Evolutionary conservation across 1,140 invertebrate species (phyloP).

Genomic region (Aphelenchoides avenae): DNA sequence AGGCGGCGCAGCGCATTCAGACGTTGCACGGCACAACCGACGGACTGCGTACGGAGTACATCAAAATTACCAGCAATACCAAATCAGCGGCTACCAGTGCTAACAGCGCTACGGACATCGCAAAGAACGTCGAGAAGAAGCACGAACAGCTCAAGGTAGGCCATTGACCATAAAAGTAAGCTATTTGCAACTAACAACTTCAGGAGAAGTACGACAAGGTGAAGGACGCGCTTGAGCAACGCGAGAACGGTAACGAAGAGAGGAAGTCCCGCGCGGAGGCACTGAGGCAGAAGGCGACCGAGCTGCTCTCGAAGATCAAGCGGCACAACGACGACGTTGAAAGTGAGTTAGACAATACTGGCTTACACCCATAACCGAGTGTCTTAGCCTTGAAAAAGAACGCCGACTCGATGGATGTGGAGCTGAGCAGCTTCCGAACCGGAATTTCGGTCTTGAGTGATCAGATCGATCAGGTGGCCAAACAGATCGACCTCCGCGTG

Average conservation of each 20-base stretch:
- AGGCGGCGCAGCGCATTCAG: constrained; percentile 24
- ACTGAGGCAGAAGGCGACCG: constrained; percentile 37
- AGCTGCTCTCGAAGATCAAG: constrained; percentile 44
- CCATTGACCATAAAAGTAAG: background rate
- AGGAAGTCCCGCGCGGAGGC: constrained; percentile 35
- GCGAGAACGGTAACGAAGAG: constrained; percentile 50
- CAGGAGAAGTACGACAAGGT: constrained; percentile 44
- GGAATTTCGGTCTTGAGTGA: constrained; percentile 25
- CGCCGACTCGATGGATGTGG: constrained; percentile 43
- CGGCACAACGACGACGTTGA: constrained; percentile 31
- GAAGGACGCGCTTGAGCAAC: constrained; percentile 35
- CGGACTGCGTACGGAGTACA: constrained; percentile 43
- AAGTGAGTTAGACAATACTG: constrained; percentile 26
- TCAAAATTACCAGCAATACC: constrained; percentile 45
- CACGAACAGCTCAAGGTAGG: constrained; percentile 33
- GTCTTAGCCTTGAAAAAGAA: constrained; percentile 40
- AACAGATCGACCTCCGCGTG: constrained; percentile 40
- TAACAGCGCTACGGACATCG: constrained; percentile 32
- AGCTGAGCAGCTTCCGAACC: constrained; percentile 23
- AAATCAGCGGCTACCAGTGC: constrained; percentile 38
- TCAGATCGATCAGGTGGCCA: constrained; percentile 36
- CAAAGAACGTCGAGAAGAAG: constrained; percentile 32
- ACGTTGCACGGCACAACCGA: constrained; percentile 42
- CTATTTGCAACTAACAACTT: constrained; percentile 9
- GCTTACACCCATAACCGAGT: background rate